Evolutionary conservation across 2,797 vertebrate genomes (phyloP), one percentile per base, ranked within the genome.

Genomic region (Ammospiza maritima): DNA sequence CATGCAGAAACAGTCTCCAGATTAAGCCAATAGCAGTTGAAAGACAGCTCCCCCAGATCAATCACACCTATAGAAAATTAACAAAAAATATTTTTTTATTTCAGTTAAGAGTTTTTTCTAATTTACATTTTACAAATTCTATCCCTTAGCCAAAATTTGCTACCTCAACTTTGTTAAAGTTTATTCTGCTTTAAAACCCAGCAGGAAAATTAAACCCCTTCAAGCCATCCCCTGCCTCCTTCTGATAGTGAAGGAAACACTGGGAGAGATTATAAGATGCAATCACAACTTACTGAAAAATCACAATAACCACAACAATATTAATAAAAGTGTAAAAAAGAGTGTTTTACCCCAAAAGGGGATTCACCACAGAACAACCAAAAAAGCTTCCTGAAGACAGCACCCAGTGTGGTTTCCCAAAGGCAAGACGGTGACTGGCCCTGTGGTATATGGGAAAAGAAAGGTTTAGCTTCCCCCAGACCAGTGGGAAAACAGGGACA

Each of bases 371-470:
- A 58, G 53, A 67, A 32, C 32, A 44, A 66, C 23, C 17, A 66
- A 26, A 50, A 58, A 21, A 0, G 0, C 10, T 27, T 26, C 32
- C 45, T 18, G 36, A 50, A 51, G 44, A 44, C 54, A 45, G n/a
- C 4, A 3, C 10, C 7, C 27, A 23, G 29, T 25, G 40, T 16
- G 47, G 54, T 10, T 76, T 29, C 47, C 64, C 54, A 53, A 45
- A 69, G 38, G 29, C 13, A 53, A 29, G 44, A 23, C 20, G 22
- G 53, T 1, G 14, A 44, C 32, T 1, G 17, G 17, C 10, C 20
- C 32, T 0, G 0, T 8, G 0, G n/a, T 11, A 38, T 22, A 20
- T 1, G 19, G 47, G n/a, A 38, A 53, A 61, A 45, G 10, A 29
- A 45, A 76, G 38, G 38, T 7, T 23, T n/a, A 19, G 32, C 18